Evolutionary conservation across 2,113 vertebrate genomes (phyloP), one percentile per base, ranked within the genome.

Genomic region (Leucosticte australis): DNA sequence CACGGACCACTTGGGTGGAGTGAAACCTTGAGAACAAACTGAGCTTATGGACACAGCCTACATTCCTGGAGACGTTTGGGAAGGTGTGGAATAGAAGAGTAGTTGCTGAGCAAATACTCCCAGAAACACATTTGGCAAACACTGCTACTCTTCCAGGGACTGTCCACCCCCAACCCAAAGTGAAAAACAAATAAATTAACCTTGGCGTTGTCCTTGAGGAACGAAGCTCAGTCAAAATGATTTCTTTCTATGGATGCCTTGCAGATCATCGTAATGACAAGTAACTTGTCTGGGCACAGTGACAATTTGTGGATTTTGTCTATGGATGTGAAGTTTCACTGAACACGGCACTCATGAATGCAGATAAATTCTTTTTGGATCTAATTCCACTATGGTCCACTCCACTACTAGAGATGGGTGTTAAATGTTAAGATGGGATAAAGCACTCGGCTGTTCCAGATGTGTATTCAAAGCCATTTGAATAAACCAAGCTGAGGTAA

Each of bases 131-230:
- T 95, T 93, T 97, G 90, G 87, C 95, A 95, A 91, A 87, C 57
- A 37, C 70, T 74, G 23, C 55, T 86, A 37, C 79, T 96, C 94
- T 96, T 95, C 93, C 71, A 96, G 94, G 89, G 87, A 92, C 91
- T 96, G 92, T 96, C 96, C 93, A 96, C 95, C 95, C 96, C 94
- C 92, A 79, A 63, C 68, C 86, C 64, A 91, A 78, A 87, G 95
- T 92, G 56, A 96, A 96, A 92, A 95, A 90, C 85, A 97, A 97
- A 95, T 97, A 97, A 96, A 97, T 97, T 94, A 96, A 97, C 94
- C 95, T 97, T 97, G 97, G 93, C 90, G 30, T 92, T 97, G 95
- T 97, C 95, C 96, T 97, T 97, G 92, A 97, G 96, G 92, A 97
- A 94, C 1, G 52, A 94, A 95, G 91, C 83, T 96, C 96, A 95